Base-by-base conservation (phyloP, 2,797 vertebrate species). In the Dendrocincla tyrannina region DNA sequence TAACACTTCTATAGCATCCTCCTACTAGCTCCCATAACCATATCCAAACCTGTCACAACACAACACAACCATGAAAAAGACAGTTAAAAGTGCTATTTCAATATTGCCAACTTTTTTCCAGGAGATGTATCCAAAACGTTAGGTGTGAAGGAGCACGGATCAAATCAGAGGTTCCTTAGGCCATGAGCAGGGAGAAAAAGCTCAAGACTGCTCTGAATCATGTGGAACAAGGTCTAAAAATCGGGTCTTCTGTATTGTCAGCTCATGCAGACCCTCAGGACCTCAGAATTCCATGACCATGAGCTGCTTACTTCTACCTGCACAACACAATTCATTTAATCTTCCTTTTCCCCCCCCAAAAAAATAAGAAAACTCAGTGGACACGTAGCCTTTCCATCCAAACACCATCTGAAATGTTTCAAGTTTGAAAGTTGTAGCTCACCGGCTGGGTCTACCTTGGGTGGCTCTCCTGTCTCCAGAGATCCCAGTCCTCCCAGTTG, bases 301-400 rank as follows among this genome's bases (percentile, higher is more conserved):
- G 19, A 86, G 22, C 28, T 49, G 7, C 41, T 79, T n/a, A 55
- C 17, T 14, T 76, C 63, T 83, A 82, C 9, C 32, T 39, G 19
- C 33, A 63, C 53, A 88, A 39, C 11, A 72, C 11, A 70, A 33
- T 27, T 23, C 13, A 25, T 62, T 67, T 28, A 32, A 13, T 17
- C 7, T 30, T 24, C 6, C 9, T 52, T 62, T 12, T 5, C 0
- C 2, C 2, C 2, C 13, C 5, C 0, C 0, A 23, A 35, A 33
- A 46, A 75, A 37, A 16, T 6, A n/a, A 22, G 27, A 44, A 25
- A 68, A 17, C 25, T 64, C 11, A 18, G 19, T 59, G 24, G 27
- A 47, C 2, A 5, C 3, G 17, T 44, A 82, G 35, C 46, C 17
- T 82, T 82, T 73, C 30, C 46, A 79, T 24, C 37, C 41, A 68